Evolutionary conservation across 2,888 invertebrate genomes (phyloP).

Genomic region (Myopa tessellatipennis): DNA sequence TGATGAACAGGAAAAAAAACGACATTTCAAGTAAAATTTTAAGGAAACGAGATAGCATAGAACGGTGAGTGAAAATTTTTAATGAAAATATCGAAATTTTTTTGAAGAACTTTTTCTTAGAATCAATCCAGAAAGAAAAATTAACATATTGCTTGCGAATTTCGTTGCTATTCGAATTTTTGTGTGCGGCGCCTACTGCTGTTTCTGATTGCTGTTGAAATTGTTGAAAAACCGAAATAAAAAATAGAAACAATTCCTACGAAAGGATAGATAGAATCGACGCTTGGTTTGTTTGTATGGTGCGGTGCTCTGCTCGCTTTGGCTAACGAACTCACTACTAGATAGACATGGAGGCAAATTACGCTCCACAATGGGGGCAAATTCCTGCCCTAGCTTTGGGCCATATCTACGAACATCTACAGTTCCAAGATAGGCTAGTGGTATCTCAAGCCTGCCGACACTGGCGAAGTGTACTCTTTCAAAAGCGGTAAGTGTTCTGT

Average conservation of each 20-base stretch:
- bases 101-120: conserved; percentile 28
- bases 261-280: conserved; percentile 1
- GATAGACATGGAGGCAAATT: conserved; percentile 39
- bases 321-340: not conserved
- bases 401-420: conserved; percentile 68
- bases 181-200: not conserved
- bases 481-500: conserved; percentile 63
- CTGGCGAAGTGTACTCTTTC: conserved; percentile 71
- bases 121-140: not conserved
- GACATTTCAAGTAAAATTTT: conserved; percentile 25
- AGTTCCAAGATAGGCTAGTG: conserved; percentile 69
- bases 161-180: conserved; percentile 11
- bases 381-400: conserved; percentile 68
- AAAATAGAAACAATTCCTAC: not conserved
- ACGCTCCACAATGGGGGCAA: conserved; percentile 60
- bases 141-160: conserved; percentile 20
- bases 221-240: not conserved
- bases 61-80: conserved; percentile 41
- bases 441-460: conserved; percentile 71
- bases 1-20: conserved; percentile 5
- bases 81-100: conserved; percentile 21
- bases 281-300: conserved; percentile 3
- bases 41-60: conserved; percentile 29
- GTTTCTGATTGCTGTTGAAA: conserved; percentile 10
- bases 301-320: conserved; percentile 1